Base-by-base conservation (phyloP, 2,113 vertebrate genomes). In the Corythornis vintsioides region DNA sequence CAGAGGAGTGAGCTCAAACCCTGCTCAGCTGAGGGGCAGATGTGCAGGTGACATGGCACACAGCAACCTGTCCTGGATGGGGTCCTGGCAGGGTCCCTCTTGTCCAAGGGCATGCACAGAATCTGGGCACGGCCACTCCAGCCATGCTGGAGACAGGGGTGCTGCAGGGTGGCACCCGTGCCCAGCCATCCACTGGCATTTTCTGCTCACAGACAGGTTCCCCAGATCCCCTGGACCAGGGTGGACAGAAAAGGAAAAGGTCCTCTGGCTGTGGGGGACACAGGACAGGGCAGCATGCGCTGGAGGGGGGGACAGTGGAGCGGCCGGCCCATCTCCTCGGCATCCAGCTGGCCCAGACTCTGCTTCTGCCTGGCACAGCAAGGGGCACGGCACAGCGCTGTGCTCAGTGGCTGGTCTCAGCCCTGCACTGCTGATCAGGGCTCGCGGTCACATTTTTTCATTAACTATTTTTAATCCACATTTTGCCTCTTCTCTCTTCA, bases 381-480 rank as follows among this genome's bases (percentile, higher is more conserved):
- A 65, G 63, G 63, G 63, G 40, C 40, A 43, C 28, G 28, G 42
- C 40, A 6, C 56, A 31, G 42, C 40, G 6, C 56, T 82, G 84
- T 6, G 18, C 83, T 45, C 5, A 2, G 40, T 8, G 9, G 19
- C 47, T 89, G 90, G 3, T 69, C 80, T 78, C 43, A 92, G 88
- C 74, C 67, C 75, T 53, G 75, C 8, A 0, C 76, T 88, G 81
- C 47, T 35, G 67, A 29, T 83, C 88, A 60, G 82, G 45, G 73
- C 31, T 95, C 65, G 83, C 16, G 38, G 91, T 94, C 91, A 71
- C 91, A 95, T 92, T 92, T 89, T 92, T 96, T 93, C 88, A 89
- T 94, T 89, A 93, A 92, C 90, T 94, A 83, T 96, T 95, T 95
- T 96, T 94, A 91, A 96, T 89, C 92, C 78, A 35, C 22, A 50